A percentile compares a stretch with the other conserved stretches of the same genome.
phyloP scores from a whole-genome alignment of 2,797 vertebrate genomes.

The Myoxocephalus aenaeus region DNA sequence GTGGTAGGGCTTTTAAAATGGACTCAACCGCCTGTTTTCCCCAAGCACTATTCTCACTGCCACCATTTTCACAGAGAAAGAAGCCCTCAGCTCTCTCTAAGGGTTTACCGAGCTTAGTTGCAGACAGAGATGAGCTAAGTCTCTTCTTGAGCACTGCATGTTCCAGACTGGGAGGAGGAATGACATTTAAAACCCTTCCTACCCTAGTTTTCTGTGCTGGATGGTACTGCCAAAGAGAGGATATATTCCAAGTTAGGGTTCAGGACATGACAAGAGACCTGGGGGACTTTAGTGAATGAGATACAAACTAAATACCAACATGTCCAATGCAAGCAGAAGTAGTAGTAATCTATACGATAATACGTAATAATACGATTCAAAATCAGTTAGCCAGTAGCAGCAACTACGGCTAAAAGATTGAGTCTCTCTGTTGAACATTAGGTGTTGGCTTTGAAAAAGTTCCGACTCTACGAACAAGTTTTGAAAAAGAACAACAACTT shows the following conservation, averaged over 20 bases:
- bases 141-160: constrained; percentile 53
- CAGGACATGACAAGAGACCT: constrained; percentile 6
- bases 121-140: constrained; percentile 45
- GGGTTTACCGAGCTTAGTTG: constrained; percentile 53
- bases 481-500: neutral
- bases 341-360: neutral
- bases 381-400: neutral
- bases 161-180: constrained; percentile 33
- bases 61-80: constrained; percentile 67
- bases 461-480: neutral
- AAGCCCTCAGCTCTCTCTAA: constrained; percentile 60
- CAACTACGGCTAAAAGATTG: neutral
- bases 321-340: neutral
- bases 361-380: neutral
- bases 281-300: neutral
- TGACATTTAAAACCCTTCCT: constrained; percentile 19
- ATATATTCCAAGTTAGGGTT: neutral
- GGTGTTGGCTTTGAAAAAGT: neutral
- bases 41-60: constrained; percentile 64
- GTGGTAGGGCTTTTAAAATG: constrained; percentile 70
- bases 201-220: neutral
- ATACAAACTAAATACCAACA: neutral
- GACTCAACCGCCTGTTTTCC: constrained; percentile 59
- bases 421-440: neutral
- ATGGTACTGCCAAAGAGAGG: constrained; percentile 16